A percentile compares a stretch with the other conserved stretches of the same genome.
Evolutionary conservation across 2,888 invertebrate genomes (phyloP).

Genomic region (Odontomyia ornata): DNA sequence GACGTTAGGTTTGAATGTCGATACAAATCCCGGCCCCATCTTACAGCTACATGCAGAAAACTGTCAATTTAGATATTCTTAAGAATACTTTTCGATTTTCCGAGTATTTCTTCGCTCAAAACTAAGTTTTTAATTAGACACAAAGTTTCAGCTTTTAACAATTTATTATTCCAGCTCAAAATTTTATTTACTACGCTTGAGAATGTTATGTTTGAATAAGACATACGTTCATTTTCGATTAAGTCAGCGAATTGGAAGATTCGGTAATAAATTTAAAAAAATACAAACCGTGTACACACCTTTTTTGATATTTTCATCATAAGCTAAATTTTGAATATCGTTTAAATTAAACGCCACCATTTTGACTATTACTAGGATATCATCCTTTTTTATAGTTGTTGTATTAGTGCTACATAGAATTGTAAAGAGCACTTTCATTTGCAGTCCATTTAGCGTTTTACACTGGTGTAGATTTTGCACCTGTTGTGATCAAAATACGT

Average conservation of each 20-base stretch:
- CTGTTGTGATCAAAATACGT: background rate
- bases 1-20: too few species aligned
- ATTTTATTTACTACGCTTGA: slow-evolving; percentile 40
- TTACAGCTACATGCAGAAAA: too few species aligned
- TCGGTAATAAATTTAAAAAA: slow-evolving; percentile 42
- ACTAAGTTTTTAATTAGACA: too few species aligned
- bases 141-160: too few species aligned
- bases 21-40: too few species aligned
- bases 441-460: background rate
- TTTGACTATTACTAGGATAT: background rate
- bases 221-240: background rate
- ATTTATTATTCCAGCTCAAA: slow-evolving; percentile 31
- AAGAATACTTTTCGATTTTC: too few species aligned
- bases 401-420: background rate
- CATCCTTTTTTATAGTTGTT: background rate
- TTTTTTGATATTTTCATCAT: slow-evolving; percentile 3
- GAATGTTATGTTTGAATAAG: slow-evolving; percentile 1
- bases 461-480: too few species aligned
- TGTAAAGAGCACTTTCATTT: slow-evolving; percentile 18
- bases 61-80: background rate
- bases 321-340: too few species aligned
- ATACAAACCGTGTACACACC: slow-evolving; percentile 45
- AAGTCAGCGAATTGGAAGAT: slow-evolving; percentile 13
- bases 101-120: too few species aligned
- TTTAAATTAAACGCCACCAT: background rate